phyloP scores from a whole-genome alignment of 2,888 invertebrate genomes.

The Eudemis profundana region DNA sequence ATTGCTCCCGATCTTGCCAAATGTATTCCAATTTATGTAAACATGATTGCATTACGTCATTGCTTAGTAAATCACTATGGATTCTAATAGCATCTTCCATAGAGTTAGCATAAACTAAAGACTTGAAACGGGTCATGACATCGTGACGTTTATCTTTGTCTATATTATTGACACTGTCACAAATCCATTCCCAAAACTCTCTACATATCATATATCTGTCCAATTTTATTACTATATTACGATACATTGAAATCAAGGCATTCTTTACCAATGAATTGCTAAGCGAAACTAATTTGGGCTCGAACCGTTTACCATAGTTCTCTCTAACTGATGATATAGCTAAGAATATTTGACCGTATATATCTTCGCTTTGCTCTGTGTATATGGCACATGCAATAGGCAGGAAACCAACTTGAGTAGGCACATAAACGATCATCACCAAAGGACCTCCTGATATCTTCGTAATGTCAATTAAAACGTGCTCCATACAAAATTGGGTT shows the following conservation, averaged over 20 bases:
- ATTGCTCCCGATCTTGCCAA: constrained; percentile 49
- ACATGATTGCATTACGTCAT: constrained; percentile 29
- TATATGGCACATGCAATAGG: constrained; percentile 57
- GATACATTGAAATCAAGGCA: constrained; percentile 50
- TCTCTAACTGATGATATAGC: constrained; percentile 51
- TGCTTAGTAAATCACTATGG: constrained; percentile 40
- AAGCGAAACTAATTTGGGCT: constrained; percentile 52
- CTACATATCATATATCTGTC: constrained; percentile 48
- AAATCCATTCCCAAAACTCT: constrained; percentile 50
- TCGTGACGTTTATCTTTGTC: constrained; percentile 46
- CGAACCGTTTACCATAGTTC: constrained; percentile 48
- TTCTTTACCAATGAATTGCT: constrained; percentile 48
- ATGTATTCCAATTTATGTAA: constrained; percentile 45
- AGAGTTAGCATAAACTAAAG: constrained; percentile 46
- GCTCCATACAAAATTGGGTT: constrained; percentile 48
- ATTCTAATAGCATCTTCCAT: constrained; percentile 38
- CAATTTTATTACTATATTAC: constrained; percentile 45
- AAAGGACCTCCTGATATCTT: constrained; percentile 44
- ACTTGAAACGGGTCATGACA: constrained; percentile 47
- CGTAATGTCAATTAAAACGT: constrained; percentile 52
- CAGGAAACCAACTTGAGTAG: constrained; percentile 54
- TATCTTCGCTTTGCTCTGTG: constrained; percentile 46
- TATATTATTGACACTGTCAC: constrained; percentile 44
- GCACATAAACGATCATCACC: constrained; percentile 53
- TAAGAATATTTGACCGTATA: constrained; percentile 52